phyloP scores from a whole-genome alignment of 2,888 invertebrate genomes.

The Apodemia duryi region DNA sequence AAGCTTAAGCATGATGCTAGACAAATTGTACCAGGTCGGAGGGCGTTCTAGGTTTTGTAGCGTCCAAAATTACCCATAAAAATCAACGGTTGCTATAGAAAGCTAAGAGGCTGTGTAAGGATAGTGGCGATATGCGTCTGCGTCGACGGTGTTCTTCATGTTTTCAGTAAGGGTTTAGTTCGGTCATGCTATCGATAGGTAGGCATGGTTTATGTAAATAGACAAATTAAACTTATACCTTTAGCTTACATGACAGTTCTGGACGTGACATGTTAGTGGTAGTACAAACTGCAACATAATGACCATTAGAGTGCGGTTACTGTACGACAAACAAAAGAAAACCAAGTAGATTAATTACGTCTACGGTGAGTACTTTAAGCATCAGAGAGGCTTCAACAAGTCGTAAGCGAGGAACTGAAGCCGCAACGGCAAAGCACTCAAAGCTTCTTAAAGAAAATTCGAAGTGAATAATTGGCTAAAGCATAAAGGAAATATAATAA shows the following conservation, averaged over 20 bases:
- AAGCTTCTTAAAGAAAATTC: slow-evolving; percentile 63
- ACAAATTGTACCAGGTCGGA: slow-evolving; percentile 76
- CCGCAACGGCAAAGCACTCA: slow-evolving; percentile 73
- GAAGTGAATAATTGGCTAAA: slow-evolving; percentile 46
- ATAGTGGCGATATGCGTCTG: slow-evolving; percentile 67
- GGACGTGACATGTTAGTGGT: slow-evolving; percentile 80
- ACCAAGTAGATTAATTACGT: slow-evolving; percentile 71
- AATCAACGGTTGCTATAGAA: slow-evolving; percentile 74
- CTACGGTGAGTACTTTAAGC: slow-evolving; percentile 75
- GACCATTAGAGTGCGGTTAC: slow-evolving; percentile 79
- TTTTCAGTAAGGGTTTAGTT: slow-evolving; percentile 54
- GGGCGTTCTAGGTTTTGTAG: slow-evolving; percentile 75
- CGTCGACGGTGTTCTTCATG: slow-evolving; percentile 62
- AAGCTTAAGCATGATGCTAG: slow-evolving; percentile 80
- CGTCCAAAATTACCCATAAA: slow-evolving; percentile 76
- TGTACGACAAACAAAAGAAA: slow-evolving; percentile 78
- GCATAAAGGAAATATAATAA: slow-evolving; percentile 26
- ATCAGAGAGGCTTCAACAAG: slow-evolving; percentile 72
- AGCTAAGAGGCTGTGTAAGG: slow-evolving; percentile 75
- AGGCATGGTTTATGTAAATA: slow-evolving; percentile 61
- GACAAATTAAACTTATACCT: slow-evolving; percentile 77
- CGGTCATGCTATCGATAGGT: slow-evolving; percentile 67
- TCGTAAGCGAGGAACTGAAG: slow-evolving; percentile 73
- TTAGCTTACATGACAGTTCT: slow-evolving; percentile 79
- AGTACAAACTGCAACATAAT: slow-evolving; percentile 80